A percentile compares a stretch with the other conserved stretches of the same genome.
phyloP scores from a whole-genome alignment of 2,888 invertebrate genomes.

The Ferdinandea cuprea region DNA sequence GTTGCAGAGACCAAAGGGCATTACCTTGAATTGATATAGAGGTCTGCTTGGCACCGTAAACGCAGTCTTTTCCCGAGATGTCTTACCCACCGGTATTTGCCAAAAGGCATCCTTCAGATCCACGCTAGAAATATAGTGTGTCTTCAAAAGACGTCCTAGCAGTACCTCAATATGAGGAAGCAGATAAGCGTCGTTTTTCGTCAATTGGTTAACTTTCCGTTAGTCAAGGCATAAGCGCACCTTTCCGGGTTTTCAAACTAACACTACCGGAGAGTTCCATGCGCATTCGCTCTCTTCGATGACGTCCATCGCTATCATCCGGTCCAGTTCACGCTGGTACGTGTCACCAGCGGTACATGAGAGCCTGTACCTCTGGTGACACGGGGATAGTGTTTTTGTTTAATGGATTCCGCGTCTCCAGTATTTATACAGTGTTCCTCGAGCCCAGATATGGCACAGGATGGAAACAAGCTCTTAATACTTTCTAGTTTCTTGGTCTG shows the following conservation, averaged over 20 bases:
- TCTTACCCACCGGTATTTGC: conserved; percentile 21
- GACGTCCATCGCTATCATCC: conserved; percentile 39
- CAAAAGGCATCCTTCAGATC: conserved; percentile 45
- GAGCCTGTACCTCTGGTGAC: conserved; percentile 28
- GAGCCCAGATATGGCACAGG: too few species aligned
- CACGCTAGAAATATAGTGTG: conserved; percentile 7
- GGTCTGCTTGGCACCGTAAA: conserved; percentile 48
- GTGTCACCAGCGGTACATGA: conserved; percentile 11
- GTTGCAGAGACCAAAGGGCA: conserved; percentile 47
- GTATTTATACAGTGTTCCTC: too few species aligned
- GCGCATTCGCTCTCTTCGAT: conserved; percentile 48
- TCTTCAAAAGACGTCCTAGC: conserved; percentile 3
- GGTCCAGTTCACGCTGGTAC: conserved; percentile 53
- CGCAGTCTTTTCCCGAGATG: conserved; percentile 41
- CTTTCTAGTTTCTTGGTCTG: too few species aligned
- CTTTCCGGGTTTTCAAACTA: conserved; percentile 54
- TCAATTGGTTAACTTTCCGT: conserved; percentile 38
- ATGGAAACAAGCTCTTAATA: conserved; percentile 20
- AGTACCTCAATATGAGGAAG: conserved; percentile 45
- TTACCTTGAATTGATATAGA: conserved; percentile 39
- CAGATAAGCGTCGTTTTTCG: conserved; percentile 24
- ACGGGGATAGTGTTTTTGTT: conserved; percentile 31
- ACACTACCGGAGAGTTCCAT: conserved; percentile 48
- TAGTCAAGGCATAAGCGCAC: conserved; percentile 42
- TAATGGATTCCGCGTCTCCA: conserved; percentile 17